These are phyloP conservation scores for Chrysolina americana DNA, from an alignment of 2,888 invertebrate genomes.

Conservation along the genomic window DNA sequence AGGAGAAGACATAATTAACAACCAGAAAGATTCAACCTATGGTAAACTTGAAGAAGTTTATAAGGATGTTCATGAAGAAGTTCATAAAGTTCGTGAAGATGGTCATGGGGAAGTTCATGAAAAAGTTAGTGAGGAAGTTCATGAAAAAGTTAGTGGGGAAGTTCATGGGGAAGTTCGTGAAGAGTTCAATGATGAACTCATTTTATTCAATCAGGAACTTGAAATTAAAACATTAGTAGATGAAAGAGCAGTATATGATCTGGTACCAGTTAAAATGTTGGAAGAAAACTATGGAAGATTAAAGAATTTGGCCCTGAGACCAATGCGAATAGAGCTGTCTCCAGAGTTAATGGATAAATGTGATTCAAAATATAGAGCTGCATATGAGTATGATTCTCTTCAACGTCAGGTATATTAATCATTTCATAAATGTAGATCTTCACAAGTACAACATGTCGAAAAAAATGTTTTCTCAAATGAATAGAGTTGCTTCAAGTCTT, in stretches of 20 bases:
- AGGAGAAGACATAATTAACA: slow-evolving; percentile 57
- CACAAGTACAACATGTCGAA: too few relatives aligned
- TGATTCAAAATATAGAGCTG: slow-evolving; percentile 51
- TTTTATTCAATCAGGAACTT: background rate
- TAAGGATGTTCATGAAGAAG: slow-evolving; percentile 29
- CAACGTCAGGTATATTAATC: slow-evolving; percentile 53
- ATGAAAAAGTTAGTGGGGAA: slow-evolving; percentile 27
- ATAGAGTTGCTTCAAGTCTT: too few relatives aligned
- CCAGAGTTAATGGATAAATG: slow-evolving; percentile 53
- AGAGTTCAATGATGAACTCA: background rate
- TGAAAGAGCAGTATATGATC: slow-evolving; percentile 1
- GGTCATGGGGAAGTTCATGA: background rate
- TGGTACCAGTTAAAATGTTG: background rate
- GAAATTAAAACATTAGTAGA: background rate
- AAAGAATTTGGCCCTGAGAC: slow-evolving; percentile 57
- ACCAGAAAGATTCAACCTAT: slow-evolving; percentile 26
- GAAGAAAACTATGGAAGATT: slow-evolving; percentile 57
- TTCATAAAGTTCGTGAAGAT: slow-evolving; percentile 5
- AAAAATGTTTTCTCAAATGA: too few relatives aligned
- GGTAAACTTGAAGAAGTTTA: background rate
- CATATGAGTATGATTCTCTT: slow-evolving; percentile 58
- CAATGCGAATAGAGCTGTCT: slow-evolving; percentile 52
- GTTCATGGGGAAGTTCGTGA: background rate
- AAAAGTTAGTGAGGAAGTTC: background rate
- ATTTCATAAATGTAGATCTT: too few relatives aligned